These are phyloP conservation scores for Festucalex cinctus DNA, from an alignment of 2,113 vertebrate genomes.

Conservation along the genomic window DNA sequence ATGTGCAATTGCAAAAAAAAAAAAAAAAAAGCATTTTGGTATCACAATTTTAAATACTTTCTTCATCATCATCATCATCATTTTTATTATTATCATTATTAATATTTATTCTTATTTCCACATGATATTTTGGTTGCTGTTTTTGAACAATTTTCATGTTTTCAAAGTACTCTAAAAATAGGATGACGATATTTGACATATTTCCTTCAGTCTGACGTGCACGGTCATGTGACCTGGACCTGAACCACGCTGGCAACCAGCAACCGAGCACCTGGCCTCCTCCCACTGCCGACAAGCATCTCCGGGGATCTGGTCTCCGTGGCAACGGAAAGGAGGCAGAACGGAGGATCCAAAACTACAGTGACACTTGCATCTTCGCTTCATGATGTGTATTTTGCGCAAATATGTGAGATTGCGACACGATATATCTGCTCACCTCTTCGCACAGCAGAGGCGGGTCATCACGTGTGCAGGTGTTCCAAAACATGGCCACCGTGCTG, in stretches of 20 bases:
- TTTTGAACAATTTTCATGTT: too few species aligned
- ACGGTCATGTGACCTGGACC: background rate
- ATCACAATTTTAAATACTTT: too few species aligned
- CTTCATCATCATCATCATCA: too few species aligned
- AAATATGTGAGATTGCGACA: background rate
- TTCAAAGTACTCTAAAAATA: too few species aligned
- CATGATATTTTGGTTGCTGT: too few species aligned
- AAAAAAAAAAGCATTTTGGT: too few species aligned
- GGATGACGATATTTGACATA: too few species aligned
- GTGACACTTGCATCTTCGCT: background rate
- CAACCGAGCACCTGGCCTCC: background rate
- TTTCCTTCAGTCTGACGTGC: too few species aligned
- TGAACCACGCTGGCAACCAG: background rate
- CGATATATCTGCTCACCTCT: constrained; percentile 1
- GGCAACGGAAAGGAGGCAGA: background rate
- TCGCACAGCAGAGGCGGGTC: constrained; percentile 8
- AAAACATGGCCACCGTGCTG: constrained; percentile 5
- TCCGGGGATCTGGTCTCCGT: background rate
- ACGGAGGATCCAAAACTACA: background rate
- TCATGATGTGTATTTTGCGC: background rate
- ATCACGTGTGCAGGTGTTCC: constrained; percentile 18
- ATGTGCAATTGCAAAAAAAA: too few species aligned
- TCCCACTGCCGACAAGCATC: background rate
- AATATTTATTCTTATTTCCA: too few species aligned
- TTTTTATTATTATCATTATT: too few species aligned